A percentile compares a stretch with the other conserved stretches of the same genome.
These are phyloP conservation scores for Pseudachorutes palmiensis DNA, from an alignment of 1,140 invertebrate genomes.

Conservation along the genomic window DNA sequence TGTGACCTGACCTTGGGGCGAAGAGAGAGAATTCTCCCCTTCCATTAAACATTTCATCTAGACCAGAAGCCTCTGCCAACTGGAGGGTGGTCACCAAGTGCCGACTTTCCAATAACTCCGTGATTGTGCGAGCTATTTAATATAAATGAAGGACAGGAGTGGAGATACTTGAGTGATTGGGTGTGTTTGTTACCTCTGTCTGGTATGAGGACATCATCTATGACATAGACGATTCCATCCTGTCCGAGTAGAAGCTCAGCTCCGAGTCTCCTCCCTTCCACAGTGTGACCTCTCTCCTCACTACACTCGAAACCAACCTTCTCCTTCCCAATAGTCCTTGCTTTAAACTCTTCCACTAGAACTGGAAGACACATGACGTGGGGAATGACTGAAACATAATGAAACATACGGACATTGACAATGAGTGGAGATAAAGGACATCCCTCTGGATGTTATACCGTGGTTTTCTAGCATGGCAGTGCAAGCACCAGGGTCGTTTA, in stretches of 20 bases:
- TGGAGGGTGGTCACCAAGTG: conserved; percentile 43
- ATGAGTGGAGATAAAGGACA: too few species aligned
- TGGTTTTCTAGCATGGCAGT: too few species aligned
- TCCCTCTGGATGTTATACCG: too few species aligned
- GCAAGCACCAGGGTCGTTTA: too few species aligned
- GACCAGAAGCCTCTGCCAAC: conserved; percentile 43
- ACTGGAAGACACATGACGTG: too few species aligned
- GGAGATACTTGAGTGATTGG: neutral
- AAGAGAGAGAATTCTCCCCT: conserved; percentile 49
- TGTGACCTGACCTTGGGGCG: conserved; percentile 49
- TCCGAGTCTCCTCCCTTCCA: conserved; percentile 41
- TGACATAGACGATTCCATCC: conserved; percentile 46
- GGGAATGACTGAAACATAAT: too few species aligned
- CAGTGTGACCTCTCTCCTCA: conserved; percentile 40
- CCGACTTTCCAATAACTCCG: conserved; percentile 42
- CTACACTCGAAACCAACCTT: conserved; percentile 45
- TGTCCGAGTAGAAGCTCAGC: conserved; percentile 43
- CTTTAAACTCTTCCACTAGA: too few species aligned
- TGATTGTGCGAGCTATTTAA: conserved; percentile 44
- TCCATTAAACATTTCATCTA: conserved; percentile 44
- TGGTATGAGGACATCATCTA: conserved; percentile 45
- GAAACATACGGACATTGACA: too few species aligned
- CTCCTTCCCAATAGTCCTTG: too few species aligned
- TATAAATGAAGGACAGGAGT: conserved; percentile 13
- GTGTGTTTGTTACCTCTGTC: conserved; percentile 42